Evolutionary conservation across 2,888 invertebrate species (phyloP).

Genomic region (Himalopsyche tibetana): DNA sequence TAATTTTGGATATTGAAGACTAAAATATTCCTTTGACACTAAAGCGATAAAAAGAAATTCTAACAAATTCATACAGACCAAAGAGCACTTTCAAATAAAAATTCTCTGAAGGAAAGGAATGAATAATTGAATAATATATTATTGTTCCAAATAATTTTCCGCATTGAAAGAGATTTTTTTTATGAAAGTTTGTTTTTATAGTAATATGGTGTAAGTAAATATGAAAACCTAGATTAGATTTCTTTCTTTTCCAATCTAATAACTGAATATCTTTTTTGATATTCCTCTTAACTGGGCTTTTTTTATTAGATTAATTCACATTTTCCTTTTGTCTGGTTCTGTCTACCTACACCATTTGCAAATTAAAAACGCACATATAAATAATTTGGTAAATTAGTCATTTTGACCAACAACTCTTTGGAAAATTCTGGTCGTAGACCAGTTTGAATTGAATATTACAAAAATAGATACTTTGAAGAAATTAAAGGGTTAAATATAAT

Average conservation of each 20-base stretch:
- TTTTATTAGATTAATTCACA: not conserved
- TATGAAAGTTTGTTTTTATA: not conserved
- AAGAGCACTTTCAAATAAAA: not conserved
- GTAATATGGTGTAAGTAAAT: not conserved
- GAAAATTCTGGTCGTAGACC: too few species aligned
- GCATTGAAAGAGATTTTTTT: not conserved
- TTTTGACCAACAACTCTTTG: too few species aligned
- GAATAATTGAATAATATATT: not conserved
- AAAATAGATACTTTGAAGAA: too few species aligned
- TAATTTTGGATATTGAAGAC: not conserved
- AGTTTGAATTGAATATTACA: too few species aligned
- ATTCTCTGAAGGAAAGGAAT: not conserved
- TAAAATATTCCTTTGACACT: conserved; percentile 15
- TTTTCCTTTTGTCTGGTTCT: not conserved
- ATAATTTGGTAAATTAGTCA: too few species aligned
- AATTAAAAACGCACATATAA: too few species aligned
- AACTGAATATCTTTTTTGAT: not conserved
- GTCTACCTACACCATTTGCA: not conserved
- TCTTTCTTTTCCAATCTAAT: not conserved
- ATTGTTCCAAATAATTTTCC: not conserved
- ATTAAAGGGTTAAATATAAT: too few species aligned
- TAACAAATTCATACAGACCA: not conserved
- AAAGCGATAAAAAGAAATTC: conserved; percentile 4
- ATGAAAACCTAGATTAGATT: not conserved
- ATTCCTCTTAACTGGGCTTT: not conserved